Conservation (phyloP, 2,888 invertebrate species). For the Syritta pipiens region DNA sequence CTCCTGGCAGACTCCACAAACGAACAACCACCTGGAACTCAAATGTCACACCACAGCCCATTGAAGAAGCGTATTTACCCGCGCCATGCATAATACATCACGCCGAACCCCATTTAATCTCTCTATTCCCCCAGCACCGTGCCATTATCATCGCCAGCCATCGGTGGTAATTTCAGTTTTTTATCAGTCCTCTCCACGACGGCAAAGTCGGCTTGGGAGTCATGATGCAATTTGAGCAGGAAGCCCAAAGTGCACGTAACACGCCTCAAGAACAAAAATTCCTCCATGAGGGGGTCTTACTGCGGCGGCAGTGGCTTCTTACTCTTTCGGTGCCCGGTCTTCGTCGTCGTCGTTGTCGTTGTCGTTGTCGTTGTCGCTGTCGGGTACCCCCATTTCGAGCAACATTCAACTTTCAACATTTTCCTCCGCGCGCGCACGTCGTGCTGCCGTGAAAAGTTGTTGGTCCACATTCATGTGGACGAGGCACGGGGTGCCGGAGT, state of each 20-base stretch:
- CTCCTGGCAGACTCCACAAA: neutral
- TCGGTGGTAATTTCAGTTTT: conserved; percentile 30
- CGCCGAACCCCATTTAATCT: conserved; percentile 22
- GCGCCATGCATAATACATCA: conserved; percentile 41
- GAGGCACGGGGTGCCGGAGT: neutral
- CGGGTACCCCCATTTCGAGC: conserved; percentile 40
- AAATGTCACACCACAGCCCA: conserved; percentile 56
- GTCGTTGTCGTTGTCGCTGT: neutral
- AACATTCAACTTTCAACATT: conserved; percentile 68
- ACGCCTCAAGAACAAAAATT: conserved; percentile 62
- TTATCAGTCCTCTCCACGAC: neutral
- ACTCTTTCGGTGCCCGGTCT: conserved; percentile 16
- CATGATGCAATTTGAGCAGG: conserved; percentile 66
- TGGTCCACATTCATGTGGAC: conserved; percentile 61
- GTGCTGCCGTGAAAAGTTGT: conserved; percentile 46
- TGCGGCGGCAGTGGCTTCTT: neutral
- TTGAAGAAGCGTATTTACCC: conserved; percentile 33
- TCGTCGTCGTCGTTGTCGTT: neutral
- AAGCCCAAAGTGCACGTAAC: conserved; percentile 64
- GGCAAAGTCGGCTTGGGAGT: conserved; percentile 6
- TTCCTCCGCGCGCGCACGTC: conserved; percentile 34
- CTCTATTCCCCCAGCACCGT: conserved; percentile 40
- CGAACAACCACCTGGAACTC: conserved; percentile 17
- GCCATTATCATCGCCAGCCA: conserved; percentile 39
- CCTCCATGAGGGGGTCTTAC: neutral